A percentile compares a stretch with the other conserved stretches of the same genome.
Evolutionary conservation across 2,113 vertebrate genomes (phyloP).

Genomic region (Lampris megalopsis): DNA sequence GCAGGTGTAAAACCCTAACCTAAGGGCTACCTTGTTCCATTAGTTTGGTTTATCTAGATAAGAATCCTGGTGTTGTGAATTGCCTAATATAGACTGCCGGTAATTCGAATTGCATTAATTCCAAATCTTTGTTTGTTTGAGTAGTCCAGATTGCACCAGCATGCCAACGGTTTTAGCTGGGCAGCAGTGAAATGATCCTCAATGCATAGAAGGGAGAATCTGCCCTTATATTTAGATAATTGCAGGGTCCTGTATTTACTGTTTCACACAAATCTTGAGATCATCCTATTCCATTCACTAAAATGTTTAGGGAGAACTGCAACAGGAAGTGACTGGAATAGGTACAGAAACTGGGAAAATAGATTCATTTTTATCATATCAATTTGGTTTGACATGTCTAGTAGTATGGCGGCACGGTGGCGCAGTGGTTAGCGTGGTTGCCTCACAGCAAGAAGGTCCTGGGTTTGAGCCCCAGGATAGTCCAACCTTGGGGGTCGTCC

Average conservation of each 20-base stretch:
- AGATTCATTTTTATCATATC: background rate
- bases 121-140: background rate
- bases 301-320: background rate
- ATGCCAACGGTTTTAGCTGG: background rate
- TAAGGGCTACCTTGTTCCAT: background rate
- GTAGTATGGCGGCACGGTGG: background rate
- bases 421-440: no score
- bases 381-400: background rate
- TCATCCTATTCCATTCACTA: background rate
- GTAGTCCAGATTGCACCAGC: conserved; percentile 6
- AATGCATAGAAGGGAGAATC: background rate
- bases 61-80: background rate
- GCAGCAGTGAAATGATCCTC: background rate
- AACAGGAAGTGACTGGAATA: background rate
- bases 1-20: background rate
- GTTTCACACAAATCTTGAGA: background rate
- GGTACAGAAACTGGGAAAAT: no score
- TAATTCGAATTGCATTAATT: background rate
- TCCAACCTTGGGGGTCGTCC: no score
- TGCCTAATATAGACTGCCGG: background rate
- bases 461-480: no score
- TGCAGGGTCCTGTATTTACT: background rate
- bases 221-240: background rate
- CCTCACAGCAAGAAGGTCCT: no score
- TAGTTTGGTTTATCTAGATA: background rate